A percentile compares a stretch with the other conserved stretches of the same genome.
Conservation (phyloP, 2,888 invertebrate species). For the Conomelus anceps region DNA sequence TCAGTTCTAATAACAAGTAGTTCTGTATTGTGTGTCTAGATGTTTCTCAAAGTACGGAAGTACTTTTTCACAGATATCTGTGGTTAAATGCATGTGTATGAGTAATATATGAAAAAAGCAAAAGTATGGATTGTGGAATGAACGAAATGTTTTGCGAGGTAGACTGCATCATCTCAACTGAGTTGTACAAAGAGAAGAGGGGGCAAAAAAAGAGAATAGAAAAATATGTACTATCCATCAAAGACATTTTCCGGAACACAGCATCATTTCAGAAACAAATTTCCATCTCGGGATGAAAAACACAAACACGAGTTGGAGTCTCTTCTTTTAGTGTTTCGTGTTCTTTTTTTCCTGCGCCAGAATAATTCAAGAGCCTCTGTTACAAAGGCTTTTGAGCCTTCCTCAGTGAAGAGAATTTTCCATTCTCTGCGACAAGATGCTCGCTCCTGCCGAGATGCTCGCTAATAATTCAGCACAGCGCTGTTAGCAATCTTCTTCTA, state of each 20-base stretch:
- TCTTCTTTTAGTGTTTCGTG: background rate
- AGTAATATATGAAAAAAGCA: background rate
- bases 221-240: background rate
- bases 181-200: background rate
- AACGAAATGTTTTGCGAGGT: background rate
- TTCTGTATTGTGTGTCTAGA: too few relatives aligned
- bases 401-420: background rate
- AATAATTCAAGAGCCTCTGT: background rate
- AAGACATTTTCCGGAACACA: background rate
- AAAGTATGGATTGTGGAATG: background rate
- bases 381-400: background rate
- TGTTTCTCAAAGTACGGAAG: too few relatives aligned
- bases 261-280: background rate
- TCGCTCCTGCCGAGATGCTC: background rate
- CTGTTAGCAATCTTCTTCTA: background rate
- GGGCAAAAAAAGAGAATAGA: background rate
- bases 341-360: background rate
- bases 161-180: background rate
- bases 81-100: too few relatives aligned
- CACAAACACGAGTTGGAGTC: background rate
- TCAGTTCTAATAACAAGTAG: too few relatives aligned
- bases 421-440: background rate
- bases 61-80: too few relatives aligned
- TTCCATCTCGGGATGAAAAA: background rate
- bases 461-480: background rate